Percentiles rank a stretch among this genome's conserved stretches.
Evolutionary conservation across 2,113 vertebrate genomes (phyloP).

Genomic region (Anas platyrhynchos): DNA sequence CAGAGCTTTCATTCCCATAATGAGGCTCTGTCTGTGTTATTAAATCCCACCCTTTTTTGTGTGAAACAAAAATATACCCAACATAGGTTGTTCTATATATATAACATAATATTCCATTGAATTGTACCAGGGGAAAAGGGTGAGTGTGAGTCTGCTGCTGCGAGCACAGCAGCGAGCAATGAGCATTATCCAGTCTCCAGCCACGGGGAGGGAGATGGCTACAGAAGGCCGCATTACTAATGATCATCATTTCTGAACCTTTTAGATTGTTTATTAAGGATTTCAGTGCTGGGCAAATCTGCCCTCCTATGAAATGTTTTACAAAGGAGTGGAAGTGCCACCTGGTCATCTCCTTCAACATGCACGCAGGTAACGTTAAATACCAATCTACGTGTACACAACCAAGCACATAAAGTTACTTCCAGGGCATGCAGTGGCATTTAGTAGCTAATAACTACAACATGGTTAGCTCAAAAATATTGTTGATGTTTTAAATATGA

Average conservation of each 20-base stretch:
- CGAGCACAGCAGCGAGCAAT: neutral
- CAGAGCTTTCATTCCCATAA: constrained; percentile 38
- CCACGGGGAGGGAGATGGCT: neutral
- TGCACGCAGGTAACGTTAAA: neutral
- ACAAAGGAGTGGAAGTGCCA: neutral
- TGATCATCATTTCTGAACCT: neutral
- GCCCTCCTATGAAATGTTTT: neutral
- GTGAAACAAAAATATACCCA: constrained; percentile 55
- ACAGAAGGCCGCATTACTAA: neutral
- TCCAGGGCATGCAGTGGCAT: neutral
- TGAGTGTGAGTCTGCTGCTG: neutral
- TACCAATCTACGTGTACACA: neutral
- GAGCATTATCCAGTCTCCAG: neutral
- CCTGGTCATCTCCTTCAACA: neutral
- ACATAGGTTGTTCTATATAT: neutral
- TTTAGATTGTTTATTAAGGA: neutral
- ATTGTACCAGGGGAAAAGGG: neutral
- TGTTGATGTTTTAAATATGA: neutral
- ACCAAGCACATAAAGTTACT: neutral
- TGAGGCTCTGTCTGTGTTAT: constrained; percentile 33
- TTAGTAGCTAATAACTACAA: neutral
- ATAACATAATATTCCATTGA: constrained; percentile 16
- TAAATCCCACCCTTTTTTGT: constrained; percentile 21
- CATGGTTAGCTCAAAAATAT: neutral
- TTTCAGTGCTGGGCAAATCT: neutral